A percentile compares a stretch with the other conserved stretches of the same genome.
phyloP scores from a whole-genome alignment of 2,797 vertebrate species.

The Chiroxiphia lanceolata region DNA sequence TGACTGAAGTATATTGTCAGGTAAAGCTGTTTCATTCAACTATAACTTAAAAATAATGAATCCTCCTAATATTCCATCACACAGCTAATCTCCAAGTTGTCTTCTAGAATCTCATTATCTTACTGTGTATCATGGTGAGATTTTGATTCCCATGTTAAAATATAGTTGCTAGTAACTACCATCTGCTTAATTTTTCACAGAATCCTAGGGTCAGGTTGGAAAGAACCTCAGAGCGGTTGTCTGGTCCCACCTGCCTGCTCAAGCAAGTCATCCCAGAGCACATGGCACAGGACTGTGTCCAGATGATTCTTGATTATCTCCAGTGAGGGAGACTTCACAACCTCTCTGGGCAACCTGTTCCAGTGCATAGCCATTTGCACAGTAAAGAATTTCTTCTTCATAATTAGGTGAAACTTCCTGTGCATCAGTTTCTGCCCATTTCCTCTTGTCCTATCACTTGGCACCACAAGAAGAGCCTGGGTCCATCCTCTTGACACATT shows the following conservation, averaged over 20 bases:
- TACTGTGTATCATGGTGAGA: neutral
- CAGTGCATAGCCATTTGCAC: fast-evolving
- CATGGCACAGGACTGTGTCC: too few species aligned
- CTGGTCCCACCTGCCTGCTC: neutral
- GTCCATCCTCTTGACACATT: neutral
- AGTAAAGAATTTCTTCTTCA: neutral
- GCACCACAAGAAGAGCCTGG: neutral
- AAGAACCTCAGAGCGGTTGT: neutral
- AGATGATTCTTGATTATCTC: neutral
- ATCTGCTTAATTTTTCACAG: neutral
- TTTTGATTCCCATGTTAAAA: slow-evolving; percentile 25
- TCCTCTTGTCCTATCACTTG: neutral
- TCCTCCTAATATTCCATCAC: neutral
- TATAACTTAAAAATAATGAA: neutral
- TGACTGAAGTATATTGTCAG: neutral
- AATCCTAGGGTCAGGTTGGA: neutral
- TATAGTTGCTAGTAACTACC: slow-evolving; percentile 5
- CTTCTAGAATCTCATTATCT: neutral
- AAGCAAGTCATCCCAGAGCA: neutral
- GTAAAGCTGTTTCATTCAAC: neutral
- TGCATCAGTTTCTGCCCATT: neutral
- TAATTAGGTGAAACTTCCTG: neutral
- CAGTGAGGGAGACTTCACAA: neutral
- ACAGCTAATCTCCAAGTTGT: neutral
- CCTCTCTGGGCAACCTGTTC: neutral